Evolutionary conservation across 1,140 invertebrate species (phyloP).

Genomic region (Leptinotarsa lineolata): DNA sequence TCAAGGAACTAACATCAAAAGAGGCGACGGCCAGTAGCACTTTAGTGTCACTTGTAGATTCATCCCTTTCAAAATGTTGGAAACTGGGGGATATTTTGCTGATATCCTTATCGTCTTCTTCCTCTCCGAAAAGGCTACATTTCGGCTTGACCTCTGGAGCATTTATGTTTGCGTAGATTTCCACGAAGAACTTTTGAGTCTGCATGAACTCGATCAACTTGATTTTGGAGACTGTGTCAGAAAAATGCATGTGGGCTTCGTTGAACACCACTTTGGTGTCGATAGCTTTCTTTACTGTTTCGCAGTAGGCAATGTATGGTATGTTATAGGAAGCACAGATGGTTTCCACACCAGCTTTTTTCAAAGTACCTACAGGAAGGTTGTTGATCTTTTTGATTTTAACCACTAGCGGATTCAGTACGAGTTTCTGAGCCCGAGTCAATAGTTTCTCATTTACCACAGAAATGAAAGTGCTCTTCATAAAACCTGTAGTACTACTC

Average conservation of each 20-base stretch:
- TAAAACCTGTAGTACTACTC: slow-evolving; percentile 7
- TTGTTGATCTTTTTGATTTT: slow-evolving; percentile 39
- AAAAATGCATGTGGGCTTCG: slow-evolving; percentile 39
- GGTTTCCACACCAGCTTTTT: slow-evolving; percentile 8
- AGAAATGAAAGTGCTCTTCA: slow-evolving; percentile 31
- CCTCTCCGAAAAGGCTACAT: slow-evolving; percentile 35
- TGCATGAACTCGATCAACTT: slow-evolving; percentile 40
- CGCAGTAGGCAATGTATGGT: slow-evolving; percentile 32
- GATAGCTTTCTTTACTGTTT: slow-evolving; percentile 35
- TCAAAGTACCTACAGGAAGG: slow-evolving; percentile 34
- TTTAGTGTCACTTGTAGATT: not conserved
- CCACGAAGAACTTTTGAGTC: slow-evolving; percentile 34
- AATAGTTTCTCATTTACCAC: slow-evolving; percentile 31
- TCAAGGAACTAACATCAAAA: slow-evolving; percentile 40
- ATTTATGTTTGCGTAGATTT: slow-evolving; percentile 25
- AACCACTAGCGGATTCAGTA: slow-evolving; percentile 41
- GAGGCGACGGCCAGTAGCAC: slow-evolving; percentile 35
- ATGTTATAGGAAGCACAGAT: slow-evolving; percentile 36
- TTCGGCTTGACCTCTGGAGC: not conserved
- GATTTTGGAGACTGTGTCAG: slow-evolving; percentile 31
- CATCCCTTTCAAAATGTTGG: slow-evolving; percentile 9
- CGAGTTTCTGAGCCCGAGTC: slow-evolving; percentile 36
- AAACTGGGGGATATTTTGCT: slow-evolving; percentile 22
- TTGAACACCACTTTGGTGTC: slow-evolving; percentile 31
- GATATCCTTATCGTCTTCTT: slow-evolving; percentile 34